These are phyloP conservation scores for Neocrepidodera transversa DNA, from an alignment of 2,888 invertebrate genomes.

Conservation along the genomic window DNA sequence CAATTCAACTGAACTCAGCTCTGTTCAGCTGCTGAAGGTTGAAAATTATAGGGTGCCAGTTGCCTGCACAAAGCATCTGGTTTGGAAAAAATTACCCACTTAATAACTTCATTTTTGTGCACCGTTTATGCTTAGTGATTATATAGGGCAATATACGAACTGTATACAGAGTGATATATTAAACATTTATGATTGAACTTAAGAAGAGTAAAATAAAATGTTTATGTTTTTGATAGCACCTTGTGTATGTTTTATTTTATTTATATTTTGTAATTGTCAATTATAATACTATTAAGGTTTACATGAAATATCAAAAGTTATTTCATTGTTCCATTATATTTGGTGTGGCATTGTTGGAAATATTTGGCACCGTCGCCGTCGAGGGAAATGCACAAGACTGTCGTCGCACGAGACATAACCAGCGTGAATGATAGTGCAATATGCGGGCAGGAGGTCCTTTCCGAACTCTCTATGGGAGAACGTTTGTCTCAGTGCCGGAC, in stretches of 20 bases:
- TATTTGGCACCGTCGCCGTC: conserved; percentile 47
- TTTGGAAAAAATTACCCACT: conserved; percentile 23
- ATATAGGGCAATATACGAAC: conserved; percentile 13
- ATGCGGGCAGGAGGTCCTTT: conserved; percentile 50
- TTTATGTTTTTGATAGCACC: too few species aligned
- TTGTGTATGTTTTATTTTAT: too few species aligned
- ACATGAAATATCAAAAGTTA: conserved; percentile 31
- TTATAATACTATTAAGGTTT: not conserved
- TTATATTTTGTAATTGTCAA: too few species aligned
- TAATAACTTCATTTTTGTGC: conserved; percentile 32
- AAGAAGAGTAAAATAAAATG: too few species aligned
- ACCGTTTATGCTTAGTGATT: conserved; percentile 25
- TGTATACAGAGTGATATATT: not conserved
- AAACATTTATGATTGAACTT: not conserved
- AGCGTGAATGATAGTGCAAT: conserved; percentile 53
- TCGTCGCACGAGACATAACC: conserved; percentile 27
- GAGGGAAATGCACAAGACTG: conserved; percentile 48
- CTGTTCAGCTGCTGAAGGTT: conserved; percentile 23
- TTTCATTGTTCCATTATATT: conserved; percentile 49
- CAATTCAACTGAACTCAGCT: not conserved
- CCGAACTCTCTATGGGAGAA: conserved; percentile 42
- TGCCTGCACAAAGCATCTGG: conserved; percentile 31
- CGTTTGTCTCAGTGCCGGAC: not conserved
- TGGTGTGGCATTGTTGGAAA: conserved; percentile 42
- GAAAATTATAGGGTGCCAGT: conserved; percentile 31